Base-by-base conservation (phyloP, 2,797 vertebrate species). In the Sandelia bainsii region DNA sequence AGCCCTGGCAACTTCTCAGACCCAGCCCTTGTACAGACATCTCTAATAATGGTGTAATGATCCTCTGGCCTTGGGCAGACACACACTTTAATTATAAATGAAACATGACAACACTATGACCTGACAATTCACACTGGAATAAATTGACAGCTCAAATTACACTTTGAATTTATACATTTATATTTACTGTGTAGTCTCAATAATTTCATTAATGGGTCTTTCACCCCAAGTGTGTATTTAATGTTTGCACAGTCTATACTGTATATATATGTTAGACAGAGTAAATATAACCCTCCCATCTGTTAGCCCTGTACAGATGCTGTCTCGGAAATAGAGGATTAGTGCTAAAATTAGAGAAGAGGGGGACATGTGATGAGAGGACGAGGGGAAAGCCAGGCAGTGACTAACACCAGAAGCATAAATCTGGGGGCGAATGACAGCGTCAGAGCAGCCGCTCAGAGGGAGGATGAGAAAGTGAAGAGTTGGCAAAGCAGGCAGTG, bases 321-420 rank as follows among this genome's bases (percentile, higher is more conserved):
- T 88, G 83, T 88, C 86, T 88, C 80, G 84, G 75, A 92, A 91
- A 87, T 84, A 69, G 74, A 70, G 85, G 87, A 92, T 91, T 90
- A 86, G 71, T n/a, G 84, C 88, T 90, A 87, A 89, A 91, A 71
- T 86, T 87, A 87, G 83, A 82, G 75, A 65, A 52, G 73, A 71
- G 56, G 49, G 77, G 83, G 69, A 80, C 58, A 78, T 76, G 72
- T 61, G 77, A 79, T 58, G 80, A 80, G 63, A 51, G 76, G 75
- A 71, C n/a, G 40, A 67, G 71, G 66, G 65, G 62, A 56, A 72
- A 69, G 79, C 62, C 63, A 62, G 72, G 63, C 61, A n/a, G 56
- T 86, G 87, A 88, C 81, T 72, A 82, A 91, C 69, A 67, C 58
- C 61, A 56, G 50, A 44, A 79, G 37, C 78, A 68, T 80, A 76